Conservation (phyloP, 2,797 vertebrate species). For the Coregonus ussuriensis region DNA sequence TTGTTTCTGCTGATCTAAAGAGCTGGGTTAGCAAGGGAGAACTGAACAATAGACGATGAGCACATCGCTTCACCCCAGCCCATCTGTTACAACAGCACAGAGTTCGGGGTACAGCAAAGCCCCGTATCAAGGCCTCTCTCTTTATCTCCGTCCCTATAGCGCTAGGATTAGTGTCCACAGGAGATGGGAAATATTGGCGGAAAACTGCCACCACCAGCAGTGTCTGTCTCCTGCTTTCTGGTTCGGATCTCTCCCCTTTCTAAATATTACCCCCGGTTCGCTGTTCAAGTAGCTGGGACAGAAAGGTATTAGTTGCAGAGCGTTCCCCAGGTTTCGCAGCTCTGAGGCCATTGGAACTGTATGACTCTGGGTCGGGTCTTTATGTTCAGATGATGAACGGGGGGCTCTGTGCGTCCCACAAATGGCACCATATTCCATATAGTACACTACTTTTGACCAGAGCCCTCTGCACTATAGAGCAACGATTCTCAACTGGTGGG, state of each 20-base stretch:
- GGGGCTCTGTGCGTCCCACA: not conserved
- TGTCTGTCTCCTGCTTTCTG: slow-evolving; percentile 55
- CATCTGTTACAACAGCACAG: slow-evolving; percentile 59
- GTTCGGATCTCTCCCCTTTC: slow-evolving; percentile 27
- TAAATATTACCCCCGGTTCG: slow-evolving; percentile 41
- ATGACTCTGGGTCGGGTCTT: slow-evolving; percentile 33
- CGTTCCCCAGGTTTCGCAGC: not conserved
- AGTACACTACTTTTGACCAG: too few species aligned
- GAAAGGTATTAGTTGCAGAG: not conserved
- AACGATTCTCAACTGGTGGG: too few species aligned
- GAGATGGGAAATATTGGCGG: slow-evolving; percentile 44
- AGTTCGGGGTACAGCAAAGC: slow-evolving; percentile 61
- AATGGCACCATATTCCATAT: not conserved
- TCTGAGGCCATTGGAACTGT: not conserved
- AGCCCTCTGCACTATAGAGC: too few species aligned
- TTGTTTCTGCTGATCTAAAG: slow-evolving; percentile 26
- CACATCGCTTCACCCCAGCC: slow-evolving; percentile 45
- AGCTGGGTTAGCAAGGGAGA: slow-evolving; percentile 5
- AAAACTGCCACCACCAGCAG: slow-evolving; percentile 70
- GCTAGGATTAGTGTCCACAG: slow-evolving; percentile 72
- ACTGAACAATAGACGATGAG: slow-evolving; percentile 47
- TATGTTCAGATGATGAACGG: not conserved
- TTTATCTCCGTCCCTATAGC: slow-evolving; percentile 67
- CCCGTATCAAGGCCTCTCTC: slow-evolving; percentile 57
- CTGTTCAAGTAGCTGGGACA: not conserved